phyloP scores from a whole-genome alignment of 2,888 invertebrate genomes.

The Drepana falcataria region DNA sequence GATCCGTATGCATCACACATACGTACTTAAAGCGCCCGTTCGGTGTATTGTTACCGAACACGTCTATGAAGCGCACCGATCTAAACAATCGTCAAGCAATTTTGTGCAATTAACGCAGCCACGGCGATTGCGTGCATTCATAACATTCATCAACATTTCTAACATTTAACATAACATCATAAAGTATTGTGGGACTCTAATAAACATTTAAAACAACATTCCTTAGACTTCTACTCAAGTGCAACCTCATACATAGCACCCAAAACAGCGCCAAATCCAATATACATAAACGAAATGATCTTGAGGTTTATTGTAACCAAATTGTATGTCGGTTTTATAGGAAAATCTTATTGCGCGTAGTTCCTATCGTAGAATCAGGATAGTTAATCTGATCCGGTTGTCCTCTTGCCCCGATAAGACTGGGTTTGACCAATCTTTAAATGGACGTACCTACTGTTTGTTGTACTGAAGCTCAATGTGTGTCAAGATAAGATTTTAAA shows the following conservation, averaged over 20 bases:
- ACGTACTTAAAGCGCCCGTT: not conserved
- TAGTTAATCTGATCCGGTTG: constrained; percentile 35
- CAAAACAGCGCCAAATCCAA: not conserved
- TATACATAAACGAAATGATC: not conserved
- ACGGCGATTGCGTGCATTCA: too few relatives aligned
- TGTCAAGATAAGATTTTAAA: not conserved
- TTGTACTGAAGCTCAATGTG: constrained; percentile 3
- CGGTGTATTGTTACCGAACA: too few relatives aligned
- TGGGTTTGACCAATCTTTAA: constrained; percentile 27
- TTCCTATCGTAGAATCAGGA: constrained; percentile 17
- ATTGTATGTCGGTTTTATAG: constrained; percentile 26
- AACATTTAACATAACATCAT: too few relatives aligned
- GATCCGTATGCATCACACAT: not conserved
- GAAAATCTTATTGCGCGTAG: constrained; percentile 31
- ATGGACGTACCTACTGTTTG: constrained; percentile 21
- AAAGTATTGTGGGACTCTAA: too few relatives aligned
- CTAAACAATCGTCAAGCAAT: too few relatives aligned
- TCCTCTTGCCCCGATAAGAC: constrained; percentile 31
- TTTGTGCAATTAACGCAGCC: too few relatives aligned
- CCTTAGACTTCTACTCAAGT: too few relatives aligned
- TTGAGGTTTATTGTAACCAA: constrained; percentile 12
- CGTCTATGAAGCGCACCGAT: too few relatives aligned
- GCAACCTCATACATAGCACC: too few relatives aligned
- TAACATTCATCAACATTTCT: too few relatives aligned
- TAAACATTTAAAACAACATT: too few relatives aligned